These are phyloP conservation scores for Epicampocera succincta DNA, from an alignment of 2,888 invertebrate genomes.

Conservation along the genomic window DNA sequence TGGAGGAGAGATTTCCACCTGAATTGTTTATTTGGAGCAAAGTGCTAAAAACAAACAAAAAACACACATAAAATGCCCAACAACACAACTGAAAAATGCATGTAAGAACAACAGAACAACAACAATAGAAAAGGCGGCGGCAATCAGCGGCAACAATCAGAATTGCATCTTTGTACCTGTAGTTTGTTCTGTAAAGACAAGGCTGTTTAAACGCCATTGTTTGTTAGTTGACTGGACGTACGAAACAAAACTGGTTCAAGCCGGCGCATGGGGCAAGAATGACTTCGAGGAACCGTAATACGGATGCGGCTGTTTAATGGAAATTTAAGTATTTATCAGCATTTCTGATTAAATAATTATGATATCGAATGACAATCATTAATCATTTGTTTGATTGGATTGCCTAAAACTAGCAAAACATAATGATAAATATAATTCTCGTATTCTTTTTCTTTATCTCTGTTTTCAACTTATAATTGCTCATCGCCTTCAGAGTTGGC, in stretches of 20 bases:
- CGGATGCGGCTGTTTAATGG: neutral
- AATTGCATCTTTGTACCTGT: slow-evolving; percentile 12
- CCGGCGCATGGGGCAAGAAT: too few relatives aligned
- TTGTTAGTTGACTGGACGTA: slow-evolving; percentile 43
- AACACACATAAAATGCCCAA: slow-evolving; percentile 35
- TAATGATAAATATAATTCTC: too few relatives aligned
- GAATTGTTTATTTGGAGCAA: slow-evolving; percentile 55
- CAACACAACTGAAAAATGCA: neutral
- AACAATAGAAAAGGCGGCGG: slow-evolving; percentile 3
- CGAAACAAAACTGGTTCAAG: neutral
- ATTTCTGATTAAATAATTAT: too few relatives aligned
- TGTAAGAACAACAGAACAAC: slow-evolving; percentile 19
- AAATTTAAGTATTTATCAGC: too few relatives aligned
- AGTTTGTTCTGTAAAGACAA: slow-evolving; percentile 16
- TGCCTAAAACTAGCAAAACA: too few relatives aligned
- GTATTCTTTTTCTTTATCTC: too few relatives aligned
- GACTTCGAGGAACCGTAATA: neutral
- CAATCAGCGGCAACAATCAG: slow-evolving; percentile 27
- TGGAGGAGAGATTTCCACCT: slow-evolving; percentile 54
- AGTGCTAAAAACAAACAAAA: neutral
- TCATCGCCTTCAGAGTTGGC: too few relatives aligned
- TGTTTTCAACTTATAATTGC: too few relatives aligned
- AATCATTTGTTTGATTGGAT: too few relatives aligned
- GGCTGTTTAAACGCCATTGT: slow-evolving; percentile 36
- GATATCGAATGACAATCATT: too few relatives aligned